A percentile compares a stretch with the other conserved stretches of the same genome.
phyloP scores from a whole-genome alignment of 2,888 invertebrate species.

The Linyphia triangularis region DNA sequence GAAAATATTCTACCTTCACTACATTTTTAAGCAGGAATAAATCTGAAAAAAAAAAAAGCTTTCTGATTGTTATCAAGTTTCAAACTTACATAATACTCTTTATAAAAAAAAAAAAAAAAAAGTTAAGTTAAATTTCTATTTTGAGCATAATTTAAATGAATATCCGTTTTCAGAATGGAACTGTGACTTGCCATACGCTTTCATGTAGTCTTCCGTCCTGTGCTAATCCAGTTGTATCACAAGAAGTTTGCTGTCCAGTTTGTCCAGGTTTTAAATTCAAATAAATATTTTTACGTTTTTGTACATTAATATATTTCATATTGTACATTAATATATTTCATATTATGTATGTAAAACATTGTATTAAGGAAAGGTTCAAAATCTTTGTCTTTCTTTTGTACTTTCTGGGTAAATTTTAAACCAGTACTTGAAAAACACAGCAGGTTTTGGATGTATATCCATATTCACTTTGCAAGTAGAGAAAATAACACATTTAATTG shows the following conservation, averaged over 20 bases:
- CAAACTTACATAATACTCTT: background rate
- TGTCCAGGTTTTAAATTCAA: slow-evolving; percentile 52
- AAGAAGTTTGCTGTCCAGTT: slow-evolving; percentile 62
- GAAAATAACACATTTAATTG: too few species aligned
- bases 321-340: background rate
- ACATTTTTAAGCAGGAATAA: too few species aligned
- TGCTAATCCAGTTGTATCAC: slow-evolving; percentile 40
- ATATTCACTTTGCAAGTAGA: too few species aligned
- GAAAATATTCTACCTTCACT: too few species aligned
- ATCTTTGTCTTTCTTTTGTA: too few species aligned
- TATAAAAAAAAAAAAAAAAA: background rate
- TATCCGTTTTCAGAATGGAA: slow-evolving; percentile 59
- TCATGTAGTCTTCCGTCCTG: slow-evolving; percentile 57
- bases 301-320: background rate
- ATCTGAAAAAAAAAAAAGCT: too few species aligned
- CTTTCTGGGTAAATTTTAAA: too few species aligned
- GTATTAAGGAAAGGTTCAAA: too few species aligned
- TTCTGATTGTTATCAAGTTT: background rate
- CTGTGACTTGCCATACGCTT: slow-evolving; percentile 58
- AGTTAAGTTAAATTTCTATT: background rate
- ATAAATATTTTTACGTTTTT: background rate
- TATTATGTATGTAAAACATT: too few species aligned
- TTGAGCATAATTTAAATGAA: too few species aligned
- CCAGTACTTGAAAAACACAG: too few species aligned
- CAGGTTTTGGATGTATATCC: too few species aligned